A percentile compares a stretch with the other conserved stretches of the same genome.
Conservation (phyloP, 1,140 invertebrate species). For the Drosophila lacteicornis region DNA sequence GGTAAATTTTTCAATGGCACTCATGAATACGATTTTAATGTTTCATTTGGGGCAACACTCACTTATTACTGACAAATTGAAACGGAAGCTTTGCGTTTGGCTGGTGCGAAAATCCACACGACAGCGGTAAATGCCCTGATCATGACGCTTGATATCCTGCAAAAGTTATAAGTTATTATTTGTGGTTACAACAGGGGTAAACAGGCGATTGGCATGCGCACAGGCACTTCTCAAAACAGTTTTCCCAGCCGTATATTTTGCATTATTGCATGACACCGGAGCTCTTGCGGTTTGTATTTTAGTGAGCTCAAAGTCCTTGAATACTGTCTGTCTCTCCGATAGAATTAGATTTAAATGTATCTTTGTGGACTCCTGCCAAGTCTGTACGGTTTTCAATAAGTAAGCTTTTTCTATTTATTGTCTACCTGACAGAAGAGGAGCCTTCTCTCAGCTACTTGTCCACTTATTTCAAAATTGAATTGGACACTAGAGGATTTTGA, state of each 20-base stretch:
- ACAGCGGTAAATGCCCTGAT: conserved; percentile 95
- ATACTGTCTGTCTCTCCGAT: neutral
- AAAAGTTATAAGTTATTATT: conserved; percentile 64
- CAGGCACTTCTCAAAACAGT: conserved; percentile 1
- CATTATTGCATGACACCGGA: conserved; percentile 75
- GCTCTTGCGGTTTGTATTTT: conserved; percentile 27
- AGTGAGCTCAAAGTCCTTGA: conserved; percentile 12
- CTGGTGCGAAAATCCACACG: conserved; percentile 95
- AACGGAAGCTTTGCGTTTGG: conserved; percentile 93
- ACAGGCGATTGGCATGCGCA: conserved; percentile 70
- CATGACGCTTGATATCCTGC: conserved; percentile 91
- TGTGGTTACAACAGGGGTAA: conserved; percentile 48
- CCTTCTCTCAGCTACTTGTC: neutral
- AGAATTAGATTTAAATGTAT: conserved; percentile 1
- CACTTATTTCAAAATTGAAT: conserved; percentile 37
- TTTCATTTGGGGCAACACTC: conserved; percentile 85
- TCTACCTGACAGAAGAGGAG: neutral
- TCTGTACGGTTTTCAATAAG: neutral
- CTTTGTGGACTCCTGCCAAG: neutral
- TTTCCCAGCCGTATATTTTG: conserved; percentile 59
- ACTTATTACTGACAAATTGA: conserved; percentile 96
- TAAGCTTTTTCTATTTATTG: conserved; percentile 1
- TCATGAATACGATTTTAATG: conserved; percentile 26
- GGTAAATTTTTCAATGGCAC: conserved; percentile 23
- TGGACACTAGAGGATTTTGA: neutral